These are phyloP conservation scores for Ramphastos sulfuratus DNA, from an alignment of 2,113 vertebrate species.

Conservation along the genomic window DNA sequence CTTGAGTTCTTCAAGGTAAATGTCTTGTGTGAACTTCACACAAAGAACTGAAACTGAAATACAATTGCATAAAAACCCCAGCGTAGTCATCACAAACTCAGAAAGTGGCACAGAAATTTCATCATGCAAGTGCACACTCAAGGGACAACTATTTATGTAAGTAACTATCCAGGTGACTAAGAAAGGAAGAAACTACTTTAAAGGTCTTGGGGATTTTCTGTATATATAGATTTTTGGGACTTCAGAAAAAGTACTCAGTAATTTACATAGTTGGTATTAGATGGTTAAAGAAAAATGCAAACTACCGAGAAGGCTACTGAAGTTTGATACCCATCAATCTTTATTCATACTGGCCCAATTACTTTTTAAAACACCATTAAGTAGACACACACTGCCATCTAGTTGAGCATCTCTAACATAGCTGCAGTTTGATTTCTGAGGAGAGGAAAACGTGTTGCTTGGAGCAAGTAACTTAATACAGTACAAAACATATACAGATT, in stretches of 20 bases:
- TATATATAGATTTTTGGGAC: not conserved
- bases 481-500: not conserved
- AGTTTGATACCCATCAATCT: constrained; percentile 53
- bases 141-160: not conserved
- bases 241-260: not conserved
- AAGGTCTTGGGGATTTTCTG: not conserved
- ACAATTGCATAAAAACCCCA: not conserved
- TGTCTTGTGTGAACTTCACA: not conserved
- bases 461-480: constrained; percentile 5
- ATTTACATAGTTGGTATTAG: not conserved
- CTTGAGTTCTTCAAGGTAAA: not conserved
- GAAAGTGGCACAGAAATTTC: not conserved
- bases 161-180: not conserved
- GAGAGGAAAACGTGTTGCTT: not conserved
- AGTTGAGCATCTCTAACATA: constrained; percentile 47
- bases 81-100: not conserved
- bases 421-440: not conserved
- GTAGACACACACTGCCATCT: constrained; percentile 64
- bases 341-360: constrained; percentile 37
- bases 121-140: not conserved
- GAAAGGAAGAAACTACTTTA: not conserved
- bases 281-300: constrained; percentile 44
- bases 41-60: not conserved
- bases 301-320: constrained; percentile 6
- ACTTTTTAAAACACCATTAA: constrained; percentile 5